A percentile compares a stretch with the other conserved stretches of the same genome.
Evolutionary conservation across 2,113 vertebrate genomes (phyloP).

Genomic region (Notarius lentiginosus): DNA sequence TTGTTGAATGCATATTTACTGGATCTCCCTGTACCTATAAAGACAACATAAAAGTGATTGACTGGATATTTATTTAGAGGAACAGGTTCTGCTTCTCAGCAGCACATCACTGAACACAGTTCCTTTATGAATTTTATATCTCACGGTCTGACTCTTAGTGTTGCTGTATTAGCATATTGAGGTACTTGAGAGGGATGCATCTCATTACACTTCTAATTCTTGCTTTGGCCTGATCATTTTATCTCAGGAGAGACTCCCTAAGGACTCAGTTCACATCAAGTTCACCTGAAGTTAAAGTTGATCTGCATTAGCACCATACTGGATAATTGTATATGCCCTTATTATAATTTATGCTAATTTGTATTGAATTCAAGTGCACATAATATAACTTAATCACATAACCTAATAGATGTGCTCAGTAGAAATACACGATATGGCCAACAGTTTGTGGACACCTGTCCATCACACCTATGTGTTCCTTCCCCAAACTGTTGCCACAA

Average conservation of each 20-base stretch:
- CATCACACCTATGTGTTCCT: too few species aligned
- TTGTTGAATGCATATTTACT: constrained; percentile 33
- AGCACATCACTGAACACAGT: not conserved
- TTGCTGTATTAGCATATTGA: constrained; percentile 24
- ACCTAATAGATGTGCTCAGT: not conserved
- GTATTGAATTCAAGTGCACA: not conserved
- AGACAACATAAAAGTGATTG: constrained; percentile 21
- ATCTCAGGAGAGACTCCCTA: not conserved
- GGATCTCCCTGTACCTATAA: not conserved
- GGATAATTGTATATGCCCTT: not conserved
- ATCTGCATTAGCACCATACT: not conserved
- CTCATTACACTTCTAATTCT: constrained; percentile 33
- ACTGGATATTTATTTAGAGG: constrained; percentile 9
- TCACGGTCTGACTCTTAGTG: not conserved
- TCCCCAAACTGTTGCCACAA: not conserved
- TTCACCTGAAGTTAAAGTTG: not conserved
- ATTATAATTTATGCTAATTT: not conserved
- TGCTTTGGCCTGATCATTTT: not conserved
- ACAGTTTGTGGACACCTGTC: too few species aligned
- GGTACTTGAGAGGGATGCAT: constrained; percentile 16
- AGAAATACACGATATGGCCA: not conserved
- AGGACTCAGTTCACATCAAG: not conserved
- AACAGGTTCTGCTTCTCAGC: not conserved
- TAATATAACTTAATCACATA: not conserved
- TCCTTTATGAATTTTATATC: constrained; percentile 28